Evolutionary conservation across 2,888 invertebrate genomes (phyloP).

Genomic region (Eutolmus rufibarbis): DNA sequence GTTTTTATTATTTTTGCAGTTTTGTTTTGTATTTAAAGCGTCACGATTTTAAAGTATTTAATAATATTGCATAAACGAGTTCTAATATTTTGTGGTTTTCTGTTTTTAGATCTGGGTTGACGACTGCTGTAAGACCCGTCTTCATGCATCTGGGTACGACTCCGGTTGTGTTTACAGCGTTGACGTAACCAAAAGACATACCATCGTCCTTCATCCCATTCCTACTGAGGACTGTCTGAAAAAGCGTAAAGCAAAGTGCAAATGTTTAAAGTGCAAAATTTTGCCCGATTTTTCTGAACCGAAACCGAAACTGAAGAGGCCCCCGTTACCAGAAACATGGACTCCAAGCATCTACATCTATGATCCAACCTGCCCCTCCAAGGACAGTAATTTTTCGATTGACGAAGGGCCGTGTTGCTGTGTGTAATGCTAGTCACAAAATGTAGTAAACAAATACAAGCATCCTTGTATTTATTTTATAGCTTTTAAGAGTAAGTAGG

Average conservation of each 20-base stretch:
- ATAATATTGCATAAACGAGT: neutral
- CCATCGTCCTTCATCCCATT: conserved; percentile 56
- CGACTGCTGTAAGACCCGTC: conserved; percentile 57
- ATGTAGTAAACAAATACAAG: neutral
- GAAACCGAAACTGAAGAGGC: neutral
- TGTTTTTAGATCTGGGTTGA: conserved; percentile 57
- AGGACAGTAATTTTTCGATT: neutral
- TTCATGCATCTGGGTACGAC: conserved; percentile 54
- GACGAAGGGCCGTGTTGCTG: neutral
- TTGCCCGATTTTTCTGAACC: neutral
- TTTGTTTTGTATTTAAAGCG: neutral
- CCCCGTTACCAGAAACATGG: neutral
- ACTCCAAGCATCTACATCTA: neutral
- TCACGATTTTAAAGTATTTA: neutral
- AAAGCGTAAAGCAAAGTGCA: neutral
- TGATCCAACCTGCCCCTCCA: neutral
- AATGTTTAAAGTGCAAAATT: neutral
- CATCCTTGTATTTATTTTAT: neutral
- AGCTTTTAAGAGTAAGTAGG: neutral
- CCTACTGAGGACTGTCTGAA: conserved; percentile 47
- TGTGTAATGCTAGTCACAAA: conserved; percentile 25
- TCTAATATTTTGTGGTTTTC: neutral
- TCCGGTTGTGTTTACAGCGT: conserved; percentile 57
- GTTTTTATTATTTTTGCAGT: neutral
- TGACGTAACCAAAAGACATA: conserved; percentile 54